phyloP scores from a whole-genome alignment of 2,888 invertebrate species.

The Flabesymbios commensalis region DNA sequence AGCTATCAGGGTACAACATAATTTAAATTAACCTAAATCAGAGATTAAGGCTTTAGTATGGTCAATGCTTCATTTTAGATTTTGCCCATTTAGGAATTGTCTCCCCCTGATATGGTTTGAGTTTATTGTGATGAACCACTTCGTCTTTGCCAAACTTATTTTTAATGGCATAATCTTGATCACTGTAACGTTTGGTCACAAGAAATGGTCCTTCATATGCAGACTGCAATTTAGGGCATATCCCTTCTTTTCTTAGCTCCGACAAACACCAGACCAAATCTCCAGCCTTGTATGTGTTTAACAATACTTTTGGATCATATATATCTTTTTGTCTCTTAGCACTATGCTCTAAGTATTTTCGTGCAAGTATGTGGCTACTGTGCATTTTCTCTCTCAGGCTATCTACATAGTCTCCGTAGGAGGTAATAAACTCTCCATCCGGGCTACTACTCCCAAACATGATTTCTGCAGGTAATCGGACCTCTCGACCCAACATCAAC shows the following conservation, averaged over 20 bases:
- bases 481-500: neutral
- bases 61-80: too few species aligned
- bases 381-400: neutral
- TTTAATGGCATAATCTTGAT: neutral
- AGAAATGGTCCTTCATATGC: neutral
- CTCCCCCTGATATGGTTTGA: slow-evolving; percentile 1
- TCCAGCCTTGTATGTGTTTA: neutral
- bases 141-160: neutral
- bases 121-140: neutral
- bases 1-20: too few species aligned
- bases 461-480: neutral
- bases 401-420: neutral
- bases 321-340: neutral
- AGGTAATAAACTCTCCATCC: neutral
- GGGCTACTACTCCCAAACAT: too few species aligned
- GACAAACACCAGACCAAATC: neutral
- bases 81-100: too few species aligned
- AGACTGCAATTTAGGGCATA: neutral
- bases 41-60: too few species aligned
- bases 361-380: neutral
- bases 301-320: neutral
- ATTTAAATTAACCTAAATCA: too few species aligned
- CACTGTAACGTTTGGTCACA: neutral
- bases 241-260: neutral
- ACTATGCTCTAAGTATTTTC: neutral